Evolutionary conservation across 2,888 invertebrate species (phyloP).

Genomic region (Colostygia pectinataria): DNA sequence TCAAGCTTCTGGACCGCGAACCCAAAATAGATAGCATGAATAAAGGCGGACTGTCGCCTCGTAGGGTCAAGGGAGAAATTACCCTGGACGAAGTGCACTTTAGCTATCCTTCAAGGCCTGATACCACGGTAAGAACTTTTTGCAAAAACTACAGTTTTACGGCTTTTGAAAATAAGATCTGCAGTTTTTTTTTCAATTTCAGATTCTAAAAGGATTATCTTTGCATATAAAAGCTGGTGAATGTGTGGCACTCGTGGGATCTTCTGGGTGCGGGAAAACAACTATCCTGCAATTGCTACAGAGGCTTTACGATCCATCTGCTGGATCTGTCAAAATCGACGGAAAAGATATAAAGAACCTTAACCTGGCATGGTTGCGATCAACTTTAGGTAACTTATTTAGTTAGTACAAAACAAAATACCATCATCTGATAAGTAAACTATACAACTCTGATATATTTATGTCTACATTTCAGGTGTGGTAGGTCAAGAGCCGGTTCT

Average conservation of each 20-base stretch:
- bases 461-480: conserved; percentile 75
- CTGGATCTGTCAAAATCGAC: conserved; percentile 84
- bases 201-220: conserved; percentile 87
- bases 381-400: conserved; percentile 43
- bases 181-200: conserved; percentile 24
- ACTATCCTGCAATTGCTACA: conserved; percentile 90
- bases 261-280: conserved; percentile 92
- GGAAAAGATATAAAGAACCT: conserved; percentile 86
- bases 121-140: conserved; percentile 81
- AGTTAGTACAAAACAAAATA: too few species aligned
- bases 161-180: too few species aligned
- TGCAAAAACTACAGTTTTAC: too few species aligned
- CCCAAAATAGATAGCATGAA: conserved; percentile 88
- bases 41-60: conserved; percentile 83
- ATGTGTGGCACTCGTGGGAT: conserved; percentile 88
- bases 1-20: conserved; percentile 86
- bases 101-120: conserved; percentile 89
- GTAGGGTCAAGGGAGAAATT: conserved; percentile 86
- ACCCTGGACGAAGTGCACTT: conserved; percentile 88
- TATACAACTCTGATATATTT: neutral
- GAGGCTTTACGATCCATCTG: conserved; percentile 86
- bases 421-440: too few species aligned
- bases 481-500: conserved; percentile 95
- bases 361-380: conserved; percentile 89
- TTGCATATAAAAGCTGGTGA: conserved; percentile 86